Evolutionary conservation across 2,113 vertebrate species (phyloP).

Genomic region (Phainopepla nitens): DNA sequence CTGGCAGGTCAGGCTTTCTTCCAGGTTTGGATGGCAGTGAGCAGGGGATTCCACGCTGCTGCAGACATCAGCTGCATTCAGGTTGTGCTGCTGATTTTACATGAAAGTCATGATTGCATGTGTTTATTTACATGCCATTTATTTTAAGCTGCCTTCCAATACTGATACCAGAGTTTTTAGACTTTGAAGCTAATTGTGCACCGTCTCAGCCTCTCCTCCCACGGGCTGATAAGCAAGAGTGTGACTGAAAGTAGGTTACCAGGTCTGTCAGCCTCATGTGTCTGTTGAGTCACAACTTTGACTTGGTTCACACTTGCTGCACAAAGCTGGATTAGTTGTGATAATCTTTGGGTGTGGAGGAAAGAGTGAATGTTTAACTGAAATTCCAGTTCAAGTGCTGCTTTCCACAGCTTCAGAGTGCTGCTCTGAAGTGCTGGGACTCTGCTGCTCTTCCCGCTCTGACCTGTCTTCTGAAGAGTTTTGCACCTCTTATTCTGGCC

Average conservation of each 20-base stretch:
- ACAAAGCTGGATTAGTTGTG: neutral
- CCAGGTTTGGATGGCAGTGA: neutral
- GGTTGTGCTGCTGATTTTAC: neutral
- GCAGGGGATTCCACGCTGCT: neutral
- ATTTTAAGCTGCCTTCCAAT: neutral
- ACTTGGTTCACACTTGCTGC: neutral
- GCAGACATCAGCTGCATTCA: neutral
- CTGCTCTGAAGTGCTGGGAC: neutral
- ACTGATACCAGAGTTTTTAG: neutral
- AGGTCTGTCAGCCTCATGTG: neutral
- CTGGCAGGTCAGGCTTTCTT: neutral
- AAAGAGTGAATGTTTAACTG: neutral
- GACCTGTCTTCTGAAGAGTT: neutral
- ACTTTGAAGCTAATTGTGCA: neutral
- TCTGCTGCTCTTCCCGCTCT: neutral
- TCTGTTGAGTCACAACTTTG: neutral
- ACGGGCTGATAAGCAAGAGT: neutral
- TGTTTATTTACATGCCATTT: neutral
- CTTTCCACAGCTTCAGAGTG: neutral
- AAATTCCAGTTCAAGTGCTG: neutral
- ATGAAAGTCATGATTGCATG: neutral
- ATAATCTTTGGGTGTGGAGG: neutral
- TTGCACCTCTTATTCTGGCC: neutral
- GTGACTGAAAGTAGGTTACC: neutral
- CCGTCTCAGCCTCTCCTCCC: neutral